A percentile compares a stretch with the other conserved stretches of the same genome.
Evolutionary conservation across 2,888 invertebrate genomes (phyloP).

Genomic region (Rhamnusium bicolor): DNA sequence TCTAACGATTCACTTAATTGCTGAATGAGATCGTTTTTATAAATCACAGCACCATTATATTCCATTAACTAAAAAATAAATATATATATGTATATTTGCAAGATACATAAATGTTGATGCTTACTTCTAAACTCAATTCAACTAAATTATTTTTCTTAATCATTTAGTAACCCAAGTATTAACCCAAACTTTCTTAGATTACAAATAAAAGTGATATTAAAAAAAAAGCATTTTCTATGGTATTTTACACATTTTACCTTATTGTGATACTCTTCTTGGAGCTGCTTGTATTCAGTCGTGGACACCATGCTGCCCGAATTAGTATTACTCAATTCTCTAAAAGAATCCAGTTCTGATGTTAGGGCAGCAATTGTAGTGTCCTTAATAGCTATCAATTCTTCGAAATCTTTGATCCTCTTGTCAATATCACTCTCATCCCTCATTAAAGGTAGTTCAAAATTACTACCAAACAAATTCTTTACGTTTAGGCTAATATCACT

Average conservation of each 20-base stretch:
- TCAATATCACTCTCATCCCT: constrained; percentile 47
- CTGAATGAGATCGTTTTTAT: constrained; percentile 82
- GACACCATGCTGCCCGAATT: constrained; percentile 74
- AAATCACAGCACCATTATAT: constrained; percentile 79
- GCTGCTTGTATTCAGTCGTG: constrained; percentile 82
- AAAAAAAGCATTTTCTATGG: too few relatives aligned
- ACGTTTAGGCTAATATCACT: constrained; percentile 46
- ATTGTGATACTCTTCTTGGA: constrained; percentile 79
- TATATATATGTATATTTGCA: too few relatives aligned
- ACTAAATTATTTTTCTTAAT: too few relatives aligned
- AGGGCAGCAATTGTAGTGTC: constrained; percentile 71
- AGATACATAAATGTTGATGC: too few relatives aligned
- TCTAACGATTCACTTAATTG: constrained; percentile 82
- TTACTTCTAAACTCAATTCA: too few relatives aligned
- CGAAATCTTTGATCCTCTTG: constrained; percentile 67
- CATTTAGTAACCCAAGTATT: too few relatives aligned
- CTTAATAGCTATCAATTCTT: constrained; percentile 71
- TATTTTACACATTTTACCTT: too few relatives aligned
- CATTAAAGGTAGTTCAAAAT: constrained; percentile 35
- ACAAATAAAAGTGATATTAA: too few relatives aligned
- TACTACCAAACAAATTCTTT: constrained; percentile 41
- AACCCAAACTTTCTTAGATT: too few relatives aligned
- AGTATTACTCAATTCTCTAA: constrained; percentile 72
- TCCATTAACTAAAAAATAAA: constrained; percentile 76
- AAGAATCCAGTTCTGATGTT: constrained; percentile 71